phyloP scores from a whole-genome alignment of 2,888 invertebrate species.

The Drosophila subquinaria region DNA sequence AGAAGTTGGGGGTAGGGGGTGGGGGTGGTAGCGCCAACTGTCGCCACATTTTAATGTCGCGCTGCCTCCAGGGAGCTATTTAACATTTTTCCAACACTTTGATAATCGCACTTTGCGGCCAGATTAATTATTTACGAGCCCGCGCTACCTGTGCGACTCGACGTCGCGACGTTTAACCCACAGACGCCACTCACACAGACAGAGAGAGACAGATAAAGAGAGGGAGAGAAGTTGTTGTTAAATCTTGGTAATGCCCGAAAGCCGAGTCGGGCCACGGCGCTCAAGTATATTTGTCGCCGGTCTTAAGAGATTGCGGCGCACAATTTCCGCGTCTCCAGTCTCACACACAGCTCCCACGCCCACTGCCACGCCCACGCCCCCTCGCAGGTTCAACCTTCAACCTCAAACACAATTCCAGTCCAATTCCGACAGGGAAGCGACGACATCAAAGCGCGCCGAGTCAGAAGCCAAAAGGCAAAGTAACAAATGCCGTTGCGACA shows the following conservation, averaged over 20 bases:
- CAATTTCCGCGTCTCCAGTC: slow-evolving; percentile 62
- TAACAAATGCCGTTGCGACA: slow-evolving; percentile 60
- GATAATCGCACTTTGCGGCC: slow-evolving; percentile 80
- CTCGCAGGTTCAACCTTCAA: neutral
- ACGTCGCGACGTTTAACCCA: slow-evolving; percentile 66
- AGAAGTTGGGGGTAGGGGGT: neutral
- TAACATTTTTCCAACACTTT: slow-evolving; percentile 81
- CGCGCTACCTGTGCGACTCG: slow-evolving; percentile 55
- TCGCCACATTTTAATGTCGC: slow-evolving; percentile 75
- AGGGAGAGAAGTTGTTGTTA: slow-evolving; percentile 67
- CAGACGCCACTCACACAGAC: slow-evolving; percentile 33
- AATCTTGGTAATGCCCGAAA: slow-evolving; percentile 76
- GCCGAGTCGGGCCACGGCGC: slow-evolving; percentile 52
- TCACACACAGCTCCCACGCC: neutral
- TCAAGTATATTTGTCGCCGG: slow-evolving; percentile 78
- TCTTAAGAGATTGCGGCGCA: slow-evolving; percentile 78
- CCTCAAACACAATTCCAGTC: slow-evolving; percentile 31
- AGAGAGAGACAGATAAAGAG: neutral
- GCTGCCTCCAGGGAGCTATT: slow-evolving; percentile 73
- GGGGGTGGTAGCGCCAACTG: slow-evolving; percentile 45
- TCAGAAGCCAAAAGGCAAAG: slow-evolving; percentile 67
- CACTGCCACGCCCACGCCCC: neutral
- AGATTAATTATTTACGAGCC: slow-evolving; percentile 81
- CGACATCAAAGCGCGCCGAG: slow-evolving; percentile 68
- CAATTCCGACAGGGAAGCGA: slow-evolving; percentile 33